Evolutionary conservation across 2,888 invertebrate species (phyloP).

Genomic region (Tricholauxania praeusta): DNA sequence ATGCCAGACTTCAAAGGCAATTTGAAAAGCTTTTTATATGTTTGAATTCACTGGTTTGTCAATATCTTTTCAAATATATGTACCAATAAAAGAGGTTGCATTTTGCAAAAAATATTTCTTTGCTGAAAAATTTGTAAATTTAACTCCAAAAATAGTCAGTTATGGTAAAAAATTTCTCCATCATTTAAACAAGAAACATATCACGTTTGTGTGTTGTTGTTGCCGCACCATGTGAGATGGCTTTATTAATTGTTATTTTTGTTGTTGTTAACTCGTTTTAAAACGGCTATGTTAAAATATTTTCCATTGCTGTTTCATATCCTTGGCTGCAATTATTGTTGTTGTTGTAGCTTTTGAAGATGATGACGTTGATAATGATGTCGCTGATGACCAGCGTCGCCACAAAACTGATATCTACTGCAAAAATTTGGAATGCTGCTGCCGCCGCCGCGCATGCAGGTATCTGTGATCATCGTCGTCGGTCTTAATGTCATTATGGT

Average conservation of each 20-base stretch:
- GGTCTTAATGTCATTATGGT: conserved; percentile 17
- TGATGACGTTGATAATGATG: neutral
- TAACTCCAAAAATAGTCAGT: too few relatives aligned
- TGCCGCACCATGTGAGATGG: neutral
- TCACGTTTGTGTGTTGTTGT: neutral
- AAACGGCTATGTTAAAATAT: neutral
- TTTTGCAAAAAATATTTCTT: too few relatives aligned
- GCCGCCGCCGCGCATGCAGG: conserved; percentile 22
- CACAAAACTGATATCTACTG: neutral
- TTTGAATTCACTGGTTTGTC: too few relatives aligned
- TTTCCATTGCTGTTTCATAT: conserved; percentile 4
- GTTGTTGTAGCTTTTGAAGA: neutral
- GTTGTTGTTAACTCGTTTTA: conserved; percentile 18
- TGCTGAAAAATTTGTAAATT: too few relatives aligned
- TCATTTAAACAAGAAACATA: neutral
- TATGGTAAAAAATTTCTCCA: too few relatives aligned
- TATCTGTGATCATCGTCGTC: conserved; percentile 9
- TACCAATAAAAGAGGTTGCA: too few relatives aligned
- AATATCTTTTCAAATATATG: too few relatives aligned
- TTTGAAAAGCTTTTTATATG: too few relatives aligned
- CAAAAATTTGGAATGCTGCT: conserved; percentile 24
- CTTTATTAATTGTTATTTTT: neutral
- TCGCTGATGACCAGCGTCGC: neutral
- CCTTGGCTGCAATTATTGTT: neutral
- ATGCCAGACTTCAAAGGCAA: too few relatives aligned